Evolutionary conservation across 1,140 invertebrate species (phyloP).

Genomic region (Panagrolaimus sp.): DNA sequence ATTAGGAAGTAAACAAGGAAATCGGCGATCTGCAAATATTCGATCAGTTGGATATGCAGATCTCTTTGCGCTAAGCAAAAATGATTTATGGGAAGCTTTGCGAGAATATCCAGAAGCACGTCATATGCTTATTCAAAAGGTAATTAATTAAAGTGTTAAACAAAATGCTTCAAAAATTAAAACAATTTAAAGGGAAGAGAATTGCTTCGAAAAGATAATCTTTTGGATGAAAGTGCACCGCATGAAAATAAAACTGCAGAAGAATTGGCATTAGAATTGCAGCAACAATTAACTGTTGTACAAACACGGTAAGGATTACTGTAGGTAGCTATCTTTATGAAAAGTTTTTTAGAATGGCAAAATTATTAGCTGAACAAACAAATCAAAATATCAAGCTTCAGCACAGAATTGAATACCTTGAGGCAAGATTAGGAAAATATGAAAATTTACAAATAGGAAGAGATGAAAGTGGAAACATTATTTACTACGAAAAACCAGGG

Average conservation of each 20-base stretch:
- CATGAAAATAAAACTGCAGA: conserved; percentile 62
- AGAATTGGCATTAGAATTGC: conserved; percentile 64
- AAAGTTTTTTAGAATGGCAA: conserved; percentile 63
- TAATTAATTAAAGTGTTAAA: conserved; percentile 13
- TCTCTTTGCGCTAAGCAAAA: conserved; percentile 62
- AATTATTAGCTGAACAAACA: conserved; percentile 71
- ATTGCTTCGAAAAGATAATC: conserved; percentile 82
- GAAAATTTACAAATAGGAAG: conserved; percentile 3
- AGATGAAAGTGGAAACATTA: background rate
- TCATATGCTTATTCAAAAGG: conserved; percentile 73
- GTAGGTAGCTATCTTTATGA: background rate
- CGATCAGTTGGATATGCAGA: conserved; percentile 62
- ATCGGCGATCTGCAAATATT: conserved; percentile 61
- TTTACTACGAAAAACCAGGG: background rate
- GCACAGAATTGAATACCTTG: background rate
- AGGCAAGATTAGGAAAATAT: background rate
- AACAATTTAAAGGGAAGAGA: conserved; percentile 68
- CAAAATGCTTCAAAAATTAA: background rate
- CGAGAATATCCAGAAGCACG: conserved; percentile 84
- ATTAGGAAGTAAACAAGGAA: conserved; percentile 60
- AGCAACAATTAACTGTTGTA: conserved; percentile 67
- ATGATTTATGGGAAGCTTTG: conserved; percentile 64
- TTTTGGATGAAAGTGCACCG: conserved; percentile 75
- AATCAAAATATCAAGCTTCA: conserved; percentile 53
- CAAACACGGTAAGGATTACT: conserved; percentile 64